A percentile compares a stretch with the other conserved stretches of the same genome.
Evolutionary conservation across 1,140 invertebrate species (phyloP).

Genomic region (Philotrypesis tridentata): DNA sequence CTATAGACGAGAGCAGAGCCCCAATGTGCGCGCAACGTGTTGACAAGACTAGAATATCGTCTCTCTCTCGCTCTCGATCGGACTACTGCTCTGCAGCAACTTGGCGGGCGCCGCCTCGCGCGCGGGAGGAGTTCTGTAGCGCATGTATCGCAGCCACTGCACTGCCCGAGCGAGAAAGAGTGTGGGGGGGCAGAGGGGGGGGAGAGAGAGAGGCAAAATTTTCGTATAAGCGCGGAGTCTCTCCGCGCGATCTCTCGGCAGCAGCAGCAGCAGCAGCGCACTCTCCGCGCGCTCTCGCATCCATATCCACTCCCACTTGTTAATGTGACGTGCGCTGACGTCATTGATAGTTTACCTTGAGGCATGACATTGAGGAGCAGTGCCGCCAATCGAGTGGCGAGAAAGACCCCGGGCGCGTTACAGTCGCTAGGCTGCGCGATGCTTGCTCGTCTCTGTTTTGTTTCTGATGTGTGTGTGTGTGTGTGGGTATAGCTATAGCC

Average conservation of each 20-base stretch:
- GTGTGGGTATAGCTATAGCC: too few relatives aligned
- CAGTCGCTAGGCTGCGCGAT: neutral
- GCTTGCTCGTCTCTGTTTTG: neutral
- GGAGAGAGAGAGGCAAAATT: neutral
- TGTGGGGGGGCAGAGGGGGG: too few relatives aligned
- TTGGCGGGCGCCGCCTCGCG: neutral
- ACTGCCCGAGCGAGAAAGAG: neutral
- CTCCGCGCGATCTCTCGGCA: slow-evolving; percentile 47
- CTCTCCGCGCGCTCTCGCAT: slow-evolving; percentile 54
- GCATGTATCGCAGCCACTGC: neutral
- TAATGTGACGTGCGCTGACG: slow-evolving; percentile 73
- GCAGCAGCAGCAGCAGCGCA: neutral
- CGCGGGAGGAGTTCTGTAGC: neutral
- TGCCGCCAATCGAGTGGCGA: slow-evolving; percentile 58
- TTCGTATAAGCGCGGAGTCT: neutral
- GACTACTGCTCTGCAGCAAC: neutral
- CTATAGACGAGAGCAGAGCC: neutral
- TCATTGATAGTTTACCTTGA: slow-evolving; percentile 75
- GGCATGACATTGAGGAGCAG: slow-evolving; percentile 73
- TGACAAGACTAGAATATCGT: neutral
- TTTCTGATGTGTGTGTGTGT: too few relatives aligned
- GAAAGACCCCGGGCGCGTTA: slow-evolving; percentile 31
- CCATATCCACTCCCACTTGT: slow-evolving; percentile 72
- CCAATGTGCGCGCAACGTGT: slow-evolving; percentile 15
- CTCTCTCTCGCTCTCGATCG: too few relatives aligned